phyloP scores from a whole-genome alignment of 2,113 vertebrate species.

The Macquaria ambigua region DNA sequence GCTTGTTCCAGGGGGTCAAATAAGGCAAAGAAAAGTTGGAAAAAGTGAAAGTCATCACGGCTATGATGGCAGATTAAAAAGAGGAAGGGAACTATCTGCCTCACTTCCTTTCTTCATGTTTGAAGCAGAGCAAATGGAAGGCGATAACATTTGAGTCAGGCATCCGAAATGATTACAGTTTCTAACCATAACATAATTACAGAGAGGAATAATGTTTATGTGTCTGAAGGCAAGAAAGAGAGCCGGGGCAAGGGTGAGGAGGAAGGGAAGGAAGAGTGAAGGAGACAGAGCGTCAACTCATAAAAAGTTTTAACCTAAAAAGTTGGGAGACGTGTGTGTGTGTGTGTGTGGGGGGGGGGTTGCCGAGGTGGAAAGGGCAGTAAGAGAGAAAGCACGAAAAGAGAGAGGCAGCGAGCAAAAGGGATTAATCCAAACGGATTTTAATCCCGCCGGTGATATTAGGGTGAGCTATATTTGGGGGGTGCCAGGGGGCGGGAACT shows the following conservation, averaged over 20 bases:
- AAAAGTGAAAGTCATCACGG: slow-evolving; percentile 12
- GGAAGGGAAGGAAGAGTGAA: not conserved
- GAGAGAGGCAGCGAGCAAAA: slow-evolving; percentile 49
- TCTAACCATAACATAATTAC: slow-evolving; percentile 63
- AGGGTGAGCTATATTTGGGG: slow-evolving; percentile 68
- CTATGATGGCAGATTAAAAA: slow-evolving; percentile 27
- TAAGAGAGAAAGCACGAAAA: slow-evolving; percentile 45
- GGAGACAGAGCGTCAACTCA: slow-evolving; percentile 10
- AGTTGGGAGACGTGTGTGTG: slow-evolving; percentile 12
- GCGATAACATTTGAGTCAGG: slow-evolving; percentile 61
- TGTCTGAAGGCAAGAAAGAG: slow-evolving; percentile 34
- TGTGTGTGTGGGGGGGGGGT: not conserved
- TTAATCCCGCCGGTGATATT: slow-evolving; percentile 74
- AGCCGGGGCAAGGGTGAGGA: slow-evolving; percentile 18
- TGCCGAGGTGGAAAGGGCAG: slow-evolving; percentile 61
- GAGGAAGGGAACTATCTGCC: slow-evolving; percentile 34
- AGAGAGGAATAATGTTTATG: slow-evolving; percentile 48
- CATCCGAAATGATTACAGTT: slow-evolving; percentile 61
- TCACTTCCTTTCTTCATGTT: slow-evolving; percentile 23
- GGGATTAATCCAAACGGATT: slow-evolving; percentile 69
- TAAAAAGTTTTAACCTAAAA: slow-evolving; percentile 48
- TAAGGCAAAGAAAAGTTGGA: slow-evolving; percentile 35
- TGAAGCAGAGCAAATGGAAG: slow-evolving; percentile 39
- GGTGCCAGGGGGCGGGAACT: slow-evolving; percentile 40
- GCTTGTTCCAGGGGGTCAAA: slow-evolving; percentile 36